Evolutionary conservation across 2,797 vertebrate species (phyloP).

Genomic region (Babyrousa celebensis): DNA sequence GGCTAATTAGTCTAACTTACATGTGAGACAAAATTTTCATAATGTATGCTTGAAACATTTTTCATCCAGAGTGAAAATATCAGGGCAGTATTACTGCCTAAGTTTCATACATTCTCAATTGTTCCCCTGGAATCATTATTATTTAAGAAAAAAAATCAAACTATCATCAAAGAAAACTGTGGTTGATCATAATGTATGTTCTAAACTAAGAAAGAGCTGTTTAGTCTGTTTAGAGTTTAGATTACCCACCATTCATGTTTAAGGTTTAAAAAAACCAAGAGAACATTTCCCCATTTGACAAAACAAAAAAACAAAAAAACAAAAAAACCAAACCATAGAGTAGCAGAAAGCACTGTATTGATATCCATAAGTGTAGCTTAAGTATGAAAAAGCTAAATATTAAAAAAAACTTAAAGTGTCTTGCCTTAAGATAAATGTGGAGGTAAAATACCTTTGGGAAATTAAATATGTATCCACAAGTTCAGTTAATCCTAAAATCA

Average conservation of each 20-base stretch:
- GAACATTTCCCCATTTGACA: conserved; percentile 24
- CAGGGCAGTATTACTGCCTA: conserved; percentile 18
- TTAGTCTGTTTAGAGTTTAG: background rate
- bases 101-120: conserved; percentile 41
- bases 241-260: background rate
- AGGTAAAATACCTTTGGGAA: conserved; percentile 18
- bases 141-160: background rate
- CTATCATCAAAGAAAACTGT: conserved; percentile 51
- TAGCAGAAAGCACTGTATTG: conserved; percentile 29
- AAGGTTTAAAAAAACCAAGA: conserved; percentile 39
- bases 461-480: conserved; percentile 50
- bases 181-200: background rate
- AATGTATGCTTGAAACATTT: conserved; percentile 48
- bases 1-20: conserved; percentile 43
- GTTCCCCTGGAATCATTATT: background rate
- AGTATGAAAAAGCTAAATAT: conserved; percentile 25
- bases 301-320: conserved; percentile 65
- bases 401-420: conserved; percentile 14
- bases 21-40: conserved; percentile 20
- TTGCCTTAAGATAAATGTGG: conserved; percentile 35
- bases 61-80: conserved; percentile 50
- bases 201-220: conserved; percentile 17
- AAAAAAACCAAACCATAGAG: background rate
- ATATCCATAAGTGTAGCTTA: background rate
- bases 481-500: conserved; percentile 39